Percentiles rank a stretch among this genome's conserved stretches.
These are phyloP conservation scores for Daphoenositta chrysoptera DNA, from an alignment of 2,113 vertebrate genomes.

Conservation along the genomic window DNA sequence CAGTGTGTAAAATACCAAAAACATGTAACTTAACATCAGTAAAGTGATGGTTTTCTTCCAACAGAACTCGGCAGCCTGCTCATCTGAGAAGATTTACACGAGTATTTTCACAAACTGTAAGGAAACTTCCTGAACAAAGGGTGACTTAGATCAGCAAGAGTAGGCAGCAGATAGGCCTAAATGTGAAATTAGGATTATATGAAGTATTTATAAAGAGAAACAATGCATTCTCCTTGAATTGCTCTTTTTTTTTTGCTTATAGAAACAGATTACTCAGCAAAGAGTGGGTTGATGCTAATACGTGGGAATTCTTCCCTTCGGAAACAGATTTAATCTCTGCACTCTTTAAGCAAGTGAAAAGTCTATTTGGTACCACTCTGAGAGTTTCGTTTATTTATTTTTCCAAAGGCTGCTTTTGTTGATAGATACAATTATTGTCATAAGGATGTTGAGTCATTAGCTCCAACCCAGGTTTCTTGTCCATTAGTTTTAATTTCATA, in stretches of 20 bases:
- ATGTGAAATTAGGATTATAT: background rate
- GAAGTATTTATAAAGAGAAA: slow-evolving; percentile 11
- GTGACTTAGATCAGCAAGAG: background rate
- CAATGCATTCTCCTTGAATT: background rate
- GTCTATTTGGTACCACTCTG: background rate
- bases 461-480: background rate
- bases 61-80: background rate
- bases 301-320: background rate
- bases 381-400: background rate
- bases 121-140: background rate
- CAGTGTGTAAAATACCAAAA: background rate
- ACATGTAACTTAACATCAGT: background rate
- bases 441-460: background rate
- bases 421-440: background rate
- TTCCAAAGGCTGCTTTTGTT: background rate
- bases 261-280: slow-evolving; percentile 25
- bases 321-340: background rate
- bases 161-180: background rate
- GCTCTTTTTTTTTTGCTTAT: background rate
- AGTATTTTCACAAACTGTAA: background rate
- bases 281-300: slow-evolving; percentile 23
- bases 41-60: background rate
- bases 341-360: background rate
- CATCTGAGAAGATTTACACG: background rate
- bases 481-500: slow-evolving; percentile 24